These are phyloP conservation scores for Chionomys nivalis DNA, from an alignment of 2,113 vertebrate species.

Conservation along the genomic window DNA sequence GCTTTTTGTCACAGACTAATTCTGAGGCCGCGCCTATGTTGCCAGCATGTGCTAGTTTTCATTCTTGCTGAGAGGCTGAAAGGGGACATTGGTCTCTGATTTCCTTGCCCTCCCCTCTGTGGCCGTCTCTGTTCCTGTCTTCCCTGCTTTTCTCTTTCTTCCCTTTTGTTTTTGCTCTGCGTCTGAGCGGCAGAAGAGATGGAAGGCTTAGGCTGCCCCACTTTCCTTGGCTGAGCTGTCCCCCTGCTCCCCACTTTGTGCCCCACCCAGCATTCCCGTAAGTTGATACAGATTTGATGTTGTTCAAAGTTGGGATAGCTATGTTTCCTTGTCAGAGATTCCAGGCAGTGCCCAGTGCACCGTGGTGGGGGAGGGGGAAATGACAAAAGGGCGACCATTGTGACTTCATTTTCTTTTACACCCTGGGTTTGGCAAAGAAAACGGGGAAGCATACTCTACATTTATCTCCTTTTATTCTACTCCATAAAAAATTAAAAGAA, in stretches of 20 bases:
- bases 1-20: conserved; percentile 48
- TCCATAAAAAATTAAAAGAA: conserved; percentile 4
- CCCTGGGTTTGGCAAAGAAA: conserved; percentile 42
- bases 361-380: not conserved
- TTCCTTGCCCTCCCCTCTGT: conserved; percentile 75
- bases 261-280: conserved; percentile 79
- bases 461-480: not conserved
- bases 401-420: not conserved
- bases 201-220: conserved; percentile 82
- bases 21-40: conserved; percentile 12
- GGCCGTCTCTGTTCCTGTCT: conserved; percentile 63
- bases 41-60: not conserved
- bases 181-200: conserved; percentile 80
- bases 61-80: conserved; percentile 64
- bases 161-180: conserved; percentile 70
- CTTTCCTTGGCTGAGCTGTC: conserved; percentile 80
- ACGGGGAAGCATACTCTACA: not conserved
- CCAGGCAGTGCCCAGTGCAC: not conserved
- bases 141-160: conserved; percentile 63
- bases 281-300: conserved; percentile 67
- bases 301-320: conserved; percentile 76
- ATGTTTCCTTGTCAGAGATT: conserved; percentile 75
- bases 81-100: conserved; percentile 79
- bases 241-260: conserved; percentile 80
- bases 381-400: not conserved